Evolutionary conservation across 92 coral and sea anemone species (phyloP), one percentile per base, ranked within the genome.

Genomic region (Montipora capitata): DNA sequence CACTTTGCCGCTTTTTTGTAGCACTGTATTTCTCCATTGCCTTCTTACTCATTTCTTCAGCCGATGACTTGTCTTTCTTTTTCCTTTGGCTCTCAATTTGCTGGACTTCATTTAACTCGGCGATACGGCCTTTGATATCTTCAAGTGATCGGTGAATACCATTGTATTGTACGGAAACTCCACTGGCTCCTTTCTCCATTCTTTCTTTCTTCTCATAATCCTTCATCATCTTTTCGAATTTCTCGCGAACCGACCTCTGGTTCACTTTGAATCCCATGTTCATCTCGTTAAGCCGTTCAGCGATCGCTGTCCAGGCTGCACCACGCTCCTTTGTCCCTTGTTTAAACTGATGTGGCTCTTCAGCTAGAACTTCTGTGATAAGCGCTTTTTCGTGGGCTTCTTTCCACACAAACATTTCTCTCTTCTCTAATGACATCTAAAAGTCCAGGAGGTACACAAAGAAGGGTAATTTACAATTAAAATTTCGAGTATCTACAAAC

Each of bases 391-490:
- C 82, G 40, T 77, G 82, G 4, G 5, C 51, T 59, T 78, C 83
- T 78, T 78, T 78, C 72, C 83, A 78, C 39, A 88, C 20, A 81
- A 81, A 67, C 66, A 78, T 17, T 74, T 80, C 15, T 78, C 72
- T 56, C 66, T 78, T 78, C 49, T 78, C 68, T 59, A 59, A 59
- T n/a, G 66, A 59, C 66, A 59, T 59, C 66, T 59, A 20, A 16
- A 59, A 59, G 20, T 59, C 7, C 66, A 12, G 27, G 20, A 59
- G 13, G 4, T 59, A 59, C 3, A 7, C 66, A 59, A 59, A 59
- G 18, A 59, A 59, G 66, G 66, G 66, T 54, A 54, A 54, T 7
- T 54, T 54, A 7, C 2, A 7, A 44, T 44, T 44, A 44, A 44
- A 44, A 44, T 44, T 44, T 44, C 49, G 49, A 44, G 49, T 44